phyloP scores from a whole-genome alignment of 2,113 vertebrate species.

The Perca flavescens region DNA sequence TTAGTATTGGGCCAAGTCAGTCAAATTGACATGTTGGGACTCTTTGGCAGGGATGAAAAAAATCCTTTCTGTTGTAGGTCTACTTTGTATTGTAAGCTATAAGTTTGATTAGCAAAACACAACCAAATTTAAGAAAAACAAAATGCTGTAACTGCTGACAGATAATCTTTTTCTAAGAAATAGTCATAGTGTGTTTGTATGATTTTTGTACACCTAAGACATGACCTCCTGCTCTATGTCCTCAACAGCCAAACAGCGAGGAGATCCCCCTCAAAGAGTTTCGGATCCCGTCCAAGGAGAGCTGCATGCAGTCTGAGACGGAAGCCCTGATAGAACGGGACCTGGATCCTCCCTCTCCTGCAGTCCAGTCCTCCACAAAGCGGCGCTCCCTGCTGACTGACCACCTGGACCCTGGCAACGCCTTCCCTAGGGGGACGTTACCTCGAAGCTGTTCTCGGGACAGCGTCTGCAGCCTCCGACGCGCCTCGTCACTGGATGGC shows the following conservation, averaged over 20 bases:
- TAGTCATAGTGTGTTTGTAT: not conserved
- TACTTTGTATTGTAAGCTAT: not conserved
- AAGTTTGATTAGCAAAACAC: not conserved
- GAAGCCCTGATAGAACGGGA: slow-evolving; percentile 90
- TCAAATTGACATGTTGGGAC: not conserved
- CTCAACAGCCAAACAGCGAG: slow-evolving; percentile 85
- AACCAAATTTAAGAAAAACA: too few species aligned
- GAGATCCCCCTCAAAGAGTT: slow-evolving; percentile 89
- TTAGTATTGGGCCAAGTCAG: slow-evolving; percentile 16
- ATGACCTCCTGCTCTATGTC: not conserved
- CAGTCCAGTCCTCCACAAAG: slow-evolving; percentile 69
- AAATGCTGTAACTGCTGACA: not conserved
- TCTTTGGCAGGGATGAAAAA: not conserved
- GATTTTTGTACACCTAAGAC: not conserved
- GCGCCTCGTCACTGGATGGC: slow-evolving; percentile 90
- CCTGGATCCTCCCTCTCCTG: slow-evolving; percentile 71
- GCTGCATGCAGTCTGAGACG: slow-evolving; percentile 88
- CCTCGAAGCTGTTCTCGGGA: slow-evolving; percentile 80
- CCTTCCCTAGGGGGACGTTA: slow-evolving; percentile 77
- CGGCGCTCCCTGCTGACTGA: slow-evolving; percentile 75
- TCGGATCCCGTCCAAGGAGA: slow-evolving; percentile 84
- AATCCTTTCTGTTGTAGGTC: slow-evolving; percentile 12
- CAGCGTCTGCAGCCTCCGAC: slow-evolving; percentile 86
- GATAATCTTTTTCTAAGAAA: not conserved
- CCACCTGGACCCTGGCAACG: slow-evolving; percentile 76